Evolutionary conservation across 2,888 invertebrate genomes (phyloP), one percentile per base, ranked within the genome.

Genomic region (Cataglyphis altisquamis): DNA sequence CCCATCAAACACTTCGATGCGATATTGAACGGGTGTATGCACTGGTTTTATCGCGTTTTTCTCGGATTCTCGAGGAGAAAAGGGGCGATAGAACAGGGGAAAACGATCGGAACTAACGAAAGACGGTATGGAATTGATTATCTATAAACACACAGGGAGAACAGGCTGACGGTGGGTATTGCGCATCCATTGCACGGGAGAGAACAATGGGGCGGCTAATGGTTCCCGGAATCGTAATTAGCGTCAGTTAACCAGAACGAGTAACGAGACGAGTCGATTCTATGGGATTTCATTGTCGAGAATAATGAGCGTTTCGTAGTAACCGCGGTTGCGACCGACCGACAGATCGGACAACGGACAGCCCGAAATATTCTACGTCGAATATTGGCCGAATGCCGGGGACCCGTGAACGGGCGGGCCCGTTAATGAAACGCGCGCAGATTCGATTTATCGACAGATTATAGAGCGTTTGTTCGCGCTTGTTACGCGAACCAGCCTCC

Each of bases 231-330:
- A 68, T 82, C 83, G 68, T 84, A 84, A 84, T 84, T 84, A 84
- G 84, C 83, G 84, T 84, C 84, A 83, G 83, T 84, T 84, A 84
- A 84, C 81, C 60, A 63, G 62, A 75, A 84, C 74, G 82, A 70
- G 72, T 75, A 75, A 75, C 74, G 67, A 68, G 84, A 84, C 83
- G 84, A 82, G 75, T 67, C 63, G 83, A 68, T 72, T 83, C 84
- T 84, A 84, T 75, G 66, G 83, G 83, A 84, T 84, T 84, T 84
- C 83, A 84, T 84, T 84, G 84, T 83, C 52, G 83, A 64, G 83
- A 83, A 83, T 84, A 84, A 84, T 75, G 84, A 84, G 82, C 82
- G 83, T 52, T 70, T 60, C 84, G 84, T 62, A 82, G 72, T 57
- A 64, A 75, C 73, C 60, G 78, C 73, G 73, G 45, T 80, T n/a